phyloP scores from a whole-genome alignment of 2,113 vertebrate species.

The Lepus americanus region DNA sequence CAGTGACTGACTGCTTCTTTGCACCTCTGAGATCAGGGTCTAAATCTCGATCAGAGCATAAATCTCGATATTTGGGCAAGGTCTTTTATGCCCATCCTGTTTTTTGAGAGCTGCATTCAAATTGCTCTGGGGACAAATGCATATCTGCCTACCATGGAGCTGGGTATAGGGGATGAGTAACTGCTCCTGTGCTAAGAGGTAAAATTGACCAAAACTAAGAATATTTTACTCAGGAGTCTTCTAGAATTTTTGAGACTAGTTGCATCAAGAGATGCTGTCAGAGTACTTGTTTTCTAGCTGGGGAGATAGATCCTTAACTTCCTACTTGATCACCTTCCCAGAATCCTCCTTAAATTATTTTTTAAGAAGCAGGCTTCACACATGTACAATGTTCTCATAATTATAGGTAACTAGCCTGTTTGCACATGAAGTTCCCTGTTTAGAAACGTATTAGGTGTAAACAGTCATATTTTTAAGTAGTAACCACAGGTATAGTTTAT shows the following conservation, averaged over 20 bases:
- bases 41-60: not conserved
- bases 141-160: not conserved
- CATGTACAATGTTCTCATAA: not conserved
- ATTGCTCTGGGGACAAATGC: not conserved
- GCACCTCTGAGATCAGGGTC: not conserved
- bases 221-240: not conserved
- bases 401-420: not conserved
- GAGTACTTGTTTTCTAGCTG: not conserved
- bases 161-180: not conserved
- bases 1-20: not conserved
- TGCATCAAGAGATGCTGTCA: not conserved
- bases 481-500: conserved; percentile 19
- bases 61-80: no score
- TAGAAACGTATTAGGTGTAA: not conserved
- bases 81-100: not conserved
- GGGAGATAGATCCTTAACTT: not conserved
- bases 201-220: not conserved
- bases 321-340: not conserved
- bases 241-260: not conserved
- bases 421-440: not conserved
- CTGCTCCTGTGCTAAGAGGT: not conserved
- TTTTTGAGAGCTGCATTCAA: not conserved
- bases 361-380: not conserved
- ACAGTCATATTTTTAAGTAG: conserved; percentile 34
- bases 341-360: not conserved